A percentile compares a stretch with the other conserved stretches of the same genome.
These are phyloP conservation scores for Epicauta chinensis DNA, from an alignment of 1,140 invertebrate species.

Conservation along the genomic window DNA sequence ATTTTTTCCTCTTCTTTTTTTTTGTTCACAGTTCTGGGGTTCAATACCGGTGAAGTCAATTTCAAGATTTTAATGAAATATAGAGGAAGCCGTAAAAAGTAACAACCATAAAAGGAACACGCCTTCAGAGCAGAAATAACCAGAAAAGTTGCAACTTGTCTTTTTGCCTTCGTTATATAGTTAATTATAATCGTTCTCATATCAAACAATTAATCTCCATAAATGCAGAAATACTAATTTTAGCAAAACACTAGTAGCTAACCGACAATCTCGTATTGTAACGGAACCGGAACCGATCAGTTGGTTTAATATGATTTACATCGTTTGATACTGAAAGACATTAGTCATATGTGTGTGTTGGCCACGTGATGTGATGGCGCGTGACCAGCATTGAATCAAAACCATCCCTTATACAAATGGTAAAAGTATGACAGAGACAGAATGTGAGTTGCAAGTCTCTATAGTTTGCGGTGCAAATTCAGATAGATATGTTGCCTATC, in stretches of 20 bases:
- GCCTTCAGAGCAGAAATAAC: too few species aligned
- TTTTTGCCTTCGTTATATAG: too few species aligned
- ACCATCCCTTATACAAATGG: not conserved
- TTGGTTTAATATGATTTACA: constrained; percentile 16
- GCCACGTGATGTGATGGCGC: constrained; percentile 19
- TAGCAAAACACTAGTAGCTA: not conserved
- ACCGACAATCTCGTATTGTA: constrained; percentile 13
- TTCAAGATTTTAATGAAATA: not conserved
- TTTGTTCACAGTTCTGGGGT: too few species aligned
- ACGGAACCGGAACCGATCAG: constrained; percentile 17
- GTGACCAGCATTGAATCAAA: constrained; percentile 15
- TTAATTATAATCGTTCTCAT: constrained; percentile 7
- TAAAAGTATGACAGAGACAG: not conserved
- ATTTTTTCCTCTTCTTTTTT: constrained; percentile 2
- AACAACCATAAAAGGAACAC: too few species aligned
- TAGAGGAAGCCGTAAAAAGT: too few species aligned
- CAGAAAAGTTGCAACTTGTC: too few species aligned
- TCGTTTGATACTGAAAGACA: constrained; percentile 20
- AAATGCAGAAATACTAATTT: constrained; percentile 8
- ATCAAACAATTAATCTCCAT: constrained; percentile 10
- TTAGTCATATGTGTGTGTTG: constrained; percentile 22
- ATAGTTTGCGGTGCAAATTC: not conserved
- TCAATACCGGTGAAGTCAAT: constrained; percentile 5
- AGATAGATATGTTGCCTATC: constrained; percentile 1
- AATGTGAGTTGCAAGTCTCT: too few species aligned